Conservation (phyloP, 2,797 vertebrate genomes). For the Sebastes matsubarae region DNA sequence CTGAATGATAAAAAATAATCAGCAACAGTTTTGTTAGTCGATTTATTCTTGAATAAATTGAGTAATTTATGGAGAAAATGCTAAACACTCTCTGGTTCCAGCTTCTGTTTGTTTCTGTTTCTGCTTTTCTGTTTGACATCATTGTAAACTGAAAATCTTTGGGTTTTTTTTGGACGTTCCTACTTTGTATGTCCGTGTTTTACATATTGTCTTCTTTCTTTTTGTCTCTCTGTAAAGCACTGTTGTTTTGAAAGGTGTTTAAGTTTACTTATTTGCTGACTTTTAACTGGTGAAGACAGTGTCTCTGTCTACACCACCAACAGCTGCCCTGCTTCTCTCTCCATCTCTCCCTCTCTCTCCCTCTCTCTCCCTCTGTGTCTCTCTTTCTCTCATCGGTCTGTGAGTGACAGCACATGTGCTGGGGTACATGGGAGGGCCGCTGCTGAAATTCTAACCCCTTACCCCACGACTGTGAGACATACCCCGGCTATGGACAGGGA, state of each 20-base stretch:
- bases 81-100: neutral
- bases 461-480: slow-evolving; percentile 73
- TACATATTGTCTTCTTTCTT: neutral
- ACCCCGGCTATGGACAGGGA: slow-evolving; percentile 72
- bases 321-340: slow-evolving; percentile 79
- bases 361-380: slow-evolving; percentile 28
- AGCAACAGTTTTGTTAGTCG: neutral
- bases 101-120: neutral
- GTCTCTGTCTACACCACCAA: slow-evolving; percentile 60
- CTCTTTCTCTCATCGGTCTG: slow-evolving; percentile 29
- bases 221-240: neutral
- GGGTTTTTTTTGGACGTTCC: neutral
- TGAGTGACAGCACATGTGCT: slow-evolving; percentile 85
- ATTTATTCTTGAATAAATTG: neutral
- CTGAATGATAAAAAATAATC: neutral
- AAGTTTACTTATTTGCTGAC: slow-evolving; percentile 21
- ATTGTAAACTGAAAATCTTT: neutral
- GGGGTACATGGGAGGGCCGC: slow-evolving; percentile 74
- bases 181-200: neutral
- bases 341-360: slow-evolving; percentile 23
- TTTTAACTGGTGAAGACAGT: slow-evolving; percentile 32
- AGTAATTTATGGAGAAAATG: neutral
- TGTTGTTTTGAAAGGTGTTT: neutral
- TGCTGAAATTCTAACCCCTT: slow-evolving; percentile 78
- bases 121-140: neutral